Conservation (phyloP, 2,113 vertebrate genomes). For the Falco punctatus region DNA sequence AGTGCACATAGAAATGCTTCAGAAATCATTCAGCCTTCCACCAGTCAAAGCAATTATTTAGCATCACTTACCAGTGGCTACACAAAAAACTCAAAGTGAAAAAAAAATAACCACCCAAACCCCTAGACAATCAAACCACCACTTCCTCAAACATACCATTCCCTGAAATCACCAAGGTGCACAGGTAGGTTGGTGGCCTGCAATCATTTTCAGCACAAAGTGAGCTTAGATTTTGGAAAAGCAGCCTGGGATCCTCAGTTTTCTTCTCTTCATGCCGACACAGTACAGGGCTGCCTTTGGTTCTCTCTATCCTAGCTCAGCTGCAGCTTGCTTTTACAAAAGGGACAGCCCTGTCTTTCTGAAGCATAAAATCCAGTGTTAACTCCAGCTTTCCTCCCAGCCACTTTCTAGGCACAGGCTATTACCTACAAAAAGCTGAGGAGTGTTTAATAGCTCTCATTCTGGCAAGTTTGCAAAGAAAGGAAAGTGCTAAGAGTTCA, state of each 20-base stretch:
- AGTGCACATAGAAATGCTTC: rapidly evolving
- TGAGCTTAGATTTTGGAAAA: background rate
- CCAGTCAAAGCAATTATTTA: background rate
- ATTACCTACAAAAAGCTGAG: background rate
- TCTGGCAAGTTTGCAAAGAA: background rate
- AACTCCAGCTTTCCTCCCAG: background rate
- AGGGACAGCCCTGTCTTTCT: background rate
- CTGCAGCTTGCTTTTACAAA: background rate
- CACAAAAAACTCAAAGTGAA: background rate
- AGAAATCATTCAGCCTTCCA: background rate
- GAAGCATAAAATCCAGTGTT: background rate
- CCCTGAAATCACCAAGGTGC: background rate
- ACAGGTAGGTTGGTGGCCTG: background rate
- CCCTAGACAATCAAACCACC: background rate
- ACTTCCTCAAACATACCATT: background rate
- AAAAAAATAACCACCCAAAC: background rate
- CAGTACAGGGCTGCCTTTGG: background rate
- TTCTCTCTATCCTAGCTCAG: background rate
- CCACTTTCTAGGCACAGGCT: background rate
- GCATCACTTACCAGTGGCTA: background rate
- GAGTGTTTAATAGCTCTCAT: background rate
- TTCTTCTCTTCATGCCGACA: background rate
- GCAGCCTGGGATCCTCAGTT: background rate
- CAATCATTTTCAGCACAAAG: background rate
- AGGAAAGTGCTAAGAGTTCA: background rate